Conservation (phyloP, 2,888 invertebrate species). For the Noctua comes region DNA sequence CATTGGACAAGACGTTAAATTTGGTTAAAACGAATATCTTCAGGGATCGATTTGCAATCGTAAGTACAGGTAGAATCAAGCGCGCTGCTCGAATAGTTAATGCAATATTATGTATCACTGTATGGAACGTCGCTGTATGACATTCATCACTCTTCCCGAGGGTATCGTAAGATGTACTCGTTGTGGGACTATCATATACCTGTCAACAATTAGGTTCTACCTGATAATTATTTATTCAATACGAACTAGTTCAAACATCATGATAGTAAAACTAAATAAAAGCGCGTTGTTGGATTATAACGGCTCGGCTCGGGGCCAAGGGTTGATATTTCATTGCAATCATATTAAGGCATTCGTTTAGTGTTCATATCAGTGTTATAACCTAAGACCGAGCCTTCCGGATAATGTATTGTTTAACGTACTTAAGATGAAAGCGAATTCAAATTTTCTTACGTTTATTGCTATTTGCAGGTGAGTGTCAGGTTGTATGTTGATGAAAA, state of each 20-base stretch:
- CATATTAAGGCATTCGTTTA: too few species aligned
- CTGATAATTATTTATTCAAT: not conserved
- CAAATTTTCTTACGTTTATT: too few species aligned
- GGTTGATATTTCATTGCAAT: not conserved
- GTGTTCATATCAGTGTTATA: not conserved
- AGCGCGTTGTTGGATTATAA: not conserved
- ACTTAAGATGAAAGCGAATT: too few species aligned
- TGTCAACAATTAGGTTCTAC: not conserved
- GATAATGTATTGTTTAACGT: too few species aligned
- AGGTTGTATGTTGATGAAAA: too few species aligned
- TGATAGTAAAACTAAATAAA: not conserved
- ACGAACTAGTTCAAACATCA: not conserved
- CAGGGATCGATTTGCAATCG: not conserved
- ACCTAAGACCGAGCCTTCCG: not conserved
- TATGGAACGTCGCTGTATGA: too few species aligned
- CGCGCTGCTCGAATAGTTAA: not conserved
- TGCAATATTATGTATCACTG: not conserved
- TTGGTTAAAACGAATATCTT: not conserved
- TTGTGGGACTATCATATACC: not conserved
- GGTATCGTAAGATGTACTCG: conserved; percentile 2
- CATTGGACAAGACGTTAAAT: too few species aligned
- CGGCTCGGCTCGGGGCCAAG: not conserved
- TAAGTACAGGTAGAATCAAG: not conserved
- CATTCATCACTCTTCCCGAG: conserved; percentile 15
- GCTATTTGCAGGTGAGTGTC: too few species aligned